Evolutionary conservation across 2,113 vertebrate genomes (phyloP).

Genomic region (Camelus dromedarius): DNA sequence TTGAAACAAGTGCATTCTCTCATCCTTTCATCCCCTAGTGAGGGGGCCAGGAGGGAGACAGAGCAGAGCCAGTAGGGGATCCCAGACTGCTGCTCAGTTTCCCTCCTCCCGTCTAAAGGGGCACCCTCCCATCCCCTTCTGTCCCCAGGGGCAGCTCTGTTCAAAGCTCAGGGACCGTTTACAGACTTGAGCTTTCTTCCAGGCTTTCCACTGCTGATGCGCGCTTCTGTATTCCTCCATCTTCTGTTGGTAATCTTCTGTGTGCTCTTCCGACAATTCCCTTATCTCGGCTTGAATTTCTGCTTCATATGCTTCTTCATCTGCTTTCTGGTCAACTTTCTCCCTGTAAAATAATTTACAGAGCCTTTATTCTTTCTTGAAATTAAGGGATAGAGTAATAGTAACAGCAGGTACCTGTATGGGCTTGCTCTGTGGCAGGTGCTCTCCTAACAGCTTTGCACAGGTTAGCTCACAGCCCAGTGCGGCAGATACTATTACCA

Average conservation of each 20-base stretch:
- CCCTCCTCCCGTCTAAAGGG: neutral
- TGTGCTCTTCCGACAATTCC: constrained; percentile 91
- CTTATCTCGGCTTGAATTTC: constrained; percentile 93
- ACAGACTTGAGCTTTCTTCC: constrained; percentile 93
- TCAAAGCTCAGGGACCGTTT: neutral
- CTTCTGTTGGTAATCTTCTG: constrained; percentile 91
- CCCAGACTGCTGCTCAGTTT: neutral
- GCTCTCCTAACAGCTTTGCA: neutral
- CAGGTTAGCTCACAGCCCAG: neutral
- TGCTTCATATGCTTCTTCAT: constrained; percentile 90
- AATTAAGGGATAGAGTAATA: neutral
- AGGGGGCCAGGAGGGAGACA: neutral
- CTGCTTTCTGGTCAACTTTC: constrained; percentile 88
- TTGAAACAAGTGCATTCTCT: neutral
- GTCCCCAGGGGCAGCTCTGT: neutral
- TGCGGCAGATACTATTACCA: neutral
- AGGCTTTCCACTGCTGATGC: constrained; percentile 93
- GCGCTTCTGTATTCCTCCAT: constrained; percentile 88
- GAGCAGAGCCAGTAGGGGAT: neutral
- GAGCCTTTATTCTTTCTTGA: neutral
- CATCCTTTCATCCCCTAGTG: neutral
- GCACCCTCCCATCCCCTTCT: fast-evolving
- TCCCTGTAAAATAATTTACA: constrained; percentile 88
- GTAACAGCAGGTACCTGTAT: neutral
- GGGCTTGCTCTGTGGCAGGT: neutral